Conservation (phyloP, 2,888 invertebrate genomes). For the Synergus itoensis region DNA sequence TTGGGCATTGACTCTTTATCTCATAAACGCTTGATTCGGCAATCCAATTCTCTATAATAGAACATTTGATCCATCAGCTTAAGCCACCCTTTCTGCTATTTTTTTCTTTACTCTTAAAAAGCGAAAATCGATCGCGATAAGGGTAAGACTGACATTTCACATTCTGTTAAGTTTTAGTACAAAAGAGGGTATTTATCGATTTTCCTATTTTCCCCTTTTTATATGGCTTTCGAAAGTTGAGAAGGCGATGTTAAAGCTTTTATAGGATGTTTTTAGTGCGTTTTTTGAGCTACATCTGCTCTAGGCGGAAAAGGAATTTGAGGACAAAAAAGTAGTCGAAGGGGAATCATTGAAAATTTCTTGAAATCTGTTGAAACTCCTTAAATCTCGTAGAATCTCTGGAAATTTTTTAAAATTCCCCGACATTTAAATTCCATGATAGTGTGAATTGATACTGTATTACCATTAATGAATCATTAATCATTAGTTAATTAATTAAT, state of each 20-base stretch:
- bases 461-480: no score
- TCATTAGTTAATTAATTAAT: no score
- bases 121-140: neutral
- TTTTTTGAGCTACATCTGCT: neutral
- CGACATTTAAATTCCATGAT: no score
- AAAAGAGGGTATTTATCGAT: slow-evolving; percentile 3
- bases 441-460: no score
- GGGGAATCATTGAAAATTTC: neutral
- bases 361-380: no score
- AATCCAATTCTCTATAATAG: slow-evolving; percentile 15
- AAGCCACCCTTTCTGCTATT: neutral
- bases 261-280: neutral
- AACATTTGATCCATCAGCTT: slow-evolving; percentile 9
- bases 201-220: neutral
- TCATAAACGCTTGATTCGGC: slow-evolving; percentile 5
- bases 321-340: neutral
- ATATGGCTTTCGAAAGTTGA: neutral
- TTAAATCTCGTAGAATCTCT: no score
- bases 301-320: neutral
- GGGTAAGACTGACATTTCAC: neutral
- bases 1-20: slow-evolving; percentile 23
- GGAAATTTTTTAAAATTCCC: no score
- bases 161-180: neutral
- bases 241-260: neutral
- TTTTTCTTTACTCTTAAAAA: neutral